Percentiles rank a stretch among this genome's conserved stretches.
Conservation (phyloP, 2,797 vertebrate species). For the Melanotaenia boesemani region DNA sequence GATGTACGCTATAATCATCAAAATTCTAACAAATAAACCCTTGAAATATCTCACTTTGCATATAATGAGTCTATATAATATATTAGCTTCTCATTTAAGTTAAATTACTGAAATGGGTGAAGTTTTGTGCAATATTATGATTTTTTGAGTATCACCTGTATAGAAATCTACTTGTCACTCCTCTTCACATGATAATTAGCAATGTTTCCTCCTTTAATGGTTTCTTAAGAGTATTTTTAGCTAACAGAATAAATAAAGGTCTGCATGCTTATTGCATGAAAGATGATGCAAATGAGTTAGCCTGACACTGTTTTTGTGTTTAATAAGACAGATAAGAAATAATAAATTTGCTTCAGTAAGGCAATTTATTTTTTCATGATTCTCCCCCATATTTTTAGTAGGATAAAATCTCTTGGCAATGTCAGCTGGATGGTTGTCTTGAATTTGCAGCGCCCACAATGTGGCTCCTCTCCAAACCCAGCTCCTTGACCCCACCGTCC, state of each 20-base stretch:
- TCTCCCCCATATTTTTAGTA: neutral
- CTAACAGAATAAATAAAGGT: neutral
- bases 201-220: neutral
- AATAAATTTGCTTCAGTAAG: neutral
- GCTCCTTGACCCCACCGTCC: constrained; percentile 79
- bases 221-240: neutral
- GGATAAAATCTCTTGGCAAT: constrained; percentile 7
- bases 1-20: no score
- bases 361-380: neutral
- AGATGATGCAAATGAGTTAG: neutral
- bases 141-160: no score
- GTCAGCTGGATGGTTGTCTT: constrained; percentile 21
- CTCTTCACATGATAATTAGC: neutral
- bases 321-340: neutral
- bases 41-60: no score
- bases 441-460: constrained; percentile 39
- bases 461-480: constrained; percentile 70
- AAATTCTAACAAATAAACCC: no score
- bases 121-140: no score
- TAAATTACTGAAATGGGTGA: no score
- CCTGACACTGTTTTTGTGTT: neutral
- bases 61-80: no score
- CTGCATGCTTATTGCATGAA: neutral
- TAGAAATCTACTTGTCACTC: neutral
- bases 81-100: no score